phyloP scores from a whole-genome alignment of 2,797 vertebrate species.

The Tragelaphus oryx region DNA sequence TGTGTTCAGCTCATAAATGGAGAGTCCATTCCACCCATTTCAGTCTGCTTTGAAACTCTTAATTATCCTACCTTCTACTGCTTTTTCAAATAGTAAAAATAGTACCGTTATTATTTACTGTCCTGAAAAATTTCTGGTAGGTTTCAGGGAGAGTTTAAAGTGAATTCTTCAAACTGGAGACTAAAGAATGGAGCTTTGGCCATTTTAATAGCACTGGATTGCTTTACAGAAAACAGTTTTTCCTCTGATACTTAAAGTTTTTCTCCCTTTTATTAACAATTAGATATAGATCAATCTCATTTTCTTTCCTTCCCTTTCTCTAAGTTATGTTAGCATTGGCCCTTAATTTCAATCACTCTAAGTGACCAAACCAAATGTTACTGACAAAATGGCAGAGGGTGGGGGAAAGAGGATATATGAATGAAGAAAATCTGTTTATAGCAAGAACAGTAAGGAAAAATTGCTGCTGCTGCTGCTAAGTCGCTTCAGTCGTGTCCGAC shows the following conservation, averaged over 20 bases:
- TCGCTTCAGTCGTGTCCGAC: no score
- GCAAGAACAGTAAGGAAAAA: not conserved
- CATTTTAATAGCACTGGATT: not conserved
- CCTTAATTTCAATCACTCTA: not conserved
- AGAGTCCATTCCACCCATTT: not conserved
- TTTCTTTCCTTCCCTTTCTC: not conserved
- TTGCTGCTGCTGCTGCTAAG: no score
- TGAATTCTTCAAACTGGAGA: not conserved
- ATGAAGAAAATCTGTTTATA: not conserved
- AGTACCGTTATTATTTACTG: not conserved
- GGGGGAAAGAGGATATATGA: not conserved
- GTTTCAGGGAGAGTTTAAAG: not conserved
- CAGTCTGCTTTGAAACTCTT: not conserved
- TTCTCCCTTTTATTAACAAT: not conserved
- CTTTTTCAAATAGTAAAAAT: not conserved
- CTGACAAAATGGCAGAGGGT: not conserved
- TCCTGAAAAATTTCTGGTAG: not conserved
- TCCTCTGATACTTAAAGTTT: not conserved
- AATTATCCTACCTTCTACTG: not conserved
- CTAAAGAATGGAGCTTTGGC: not conserved
- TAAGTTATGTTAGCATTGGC: not conserved
- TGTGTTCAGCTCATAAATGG: not conserved
- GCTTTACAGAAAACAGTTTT: not conserved
- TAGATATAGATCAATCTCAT: not conserved
- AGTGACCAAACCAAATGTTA: not conserved